Evolutionary conservation across 2,888 invertebrate genomes (phyloP).

Genomic region (Platypus cylindrus): DNA sequence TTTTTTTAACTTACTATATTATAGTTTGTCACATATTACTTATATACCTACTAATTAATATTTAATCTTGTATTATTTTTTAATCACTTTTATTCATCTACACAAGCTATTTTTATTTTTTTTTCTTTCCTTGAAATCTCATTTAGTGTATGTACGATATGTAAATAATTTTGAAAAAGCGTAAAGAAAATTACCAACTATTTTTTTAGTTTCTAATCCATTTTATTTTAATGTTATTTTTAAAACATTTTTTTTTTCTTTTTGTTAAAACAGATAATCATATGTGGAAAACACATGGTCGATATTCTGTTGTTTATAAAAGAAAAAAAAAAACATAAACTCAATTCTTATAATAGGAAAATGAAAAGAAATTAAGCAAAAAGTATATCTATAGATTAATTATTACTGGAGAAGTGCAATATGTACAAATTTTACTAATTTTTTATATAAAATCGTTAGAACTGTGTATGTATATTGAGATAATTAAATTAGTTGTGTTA

Average conservation of each 20-base stretch:
- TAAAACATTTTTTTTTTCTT: conserved; percentile 23
- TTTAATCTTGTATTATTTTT: no score
- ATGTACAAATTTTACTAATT: conserved; percentile 57
- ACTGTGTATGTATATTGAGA: conserved; percentile 34
- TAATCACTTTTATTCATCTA: no score
- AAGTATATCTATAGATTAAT: conserved; percentile 27
- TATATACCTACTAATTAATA: no score
- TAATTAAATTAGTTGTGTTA: conserved; percentile 31
- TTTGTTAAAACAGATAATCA: conserved; percentile 21
- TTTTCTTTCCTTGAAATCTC: no score
- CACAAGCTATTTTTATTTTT: no score
- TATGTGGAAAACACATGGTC: no score
- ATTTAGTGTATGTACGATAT: conserved; percentile 18
- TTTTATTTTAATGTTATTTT: no score
- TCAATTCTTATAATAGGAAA: conserved; percentile 28
- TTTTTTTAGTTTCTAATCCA: no score
- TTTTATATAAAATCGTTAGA: conserved; percentile 34
- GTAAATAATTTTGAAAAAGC: conserved; percentile 21
- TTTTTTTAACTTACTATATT: no score
- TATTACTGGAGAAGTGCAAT: conserved; percentile 47
- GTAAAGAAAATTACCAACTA: conserved; percentile 14
- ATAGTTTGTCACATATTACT: no score
- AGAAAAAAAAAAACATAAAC: no score
- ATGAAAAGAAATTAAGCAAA: conserved; percentile 28
- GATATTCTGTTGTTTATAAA: conserved; percentile 8